Base-by-base conservation (phyloP, 2,113 vertebrate species). In the Heliornis fulica region DNA sequence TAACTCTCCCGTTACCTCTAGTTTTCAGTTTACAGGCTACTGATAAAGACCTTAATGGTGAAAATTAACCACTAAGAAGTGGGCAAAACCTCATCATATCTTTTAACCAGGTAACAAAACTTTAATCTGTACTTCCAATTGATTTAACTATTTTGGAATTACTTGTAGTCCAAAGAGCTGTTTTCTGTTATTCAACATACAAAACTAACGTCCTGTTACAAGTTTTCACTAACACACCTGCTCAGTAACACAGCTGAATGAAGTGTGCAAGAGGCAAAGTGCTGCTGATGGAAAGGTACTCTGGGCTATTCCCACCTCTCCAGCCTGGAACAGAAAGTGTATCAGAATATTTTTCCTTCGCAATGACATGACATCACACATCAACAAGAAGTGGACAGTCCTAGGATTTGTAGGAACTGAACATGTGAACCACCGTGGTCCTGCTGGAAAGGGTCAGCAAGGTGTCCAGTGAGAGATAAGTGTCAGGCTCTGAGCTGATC, bases 341-440 rank as follows among this genome's bases (percentile, higher is more conserved):
- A 83, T 78, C 46, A 54, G 34, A 50, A 29, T 10, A n/a, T 13
- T 60, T 38, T 50, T 28, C 20, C 13, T 64, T 23, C 59, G 18
- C 61, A 68, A 13, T 45, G 41, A 3, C 28, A 3, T 15, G 18
- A 46, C 28, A 43, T 19, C 5, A 63, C 19, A 34, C 11, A 53
- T 45, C 29, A 66, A 54, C 20, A 51, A 63, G 34, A 72, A 66
- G n/a, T 2, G 9, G 29, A 54, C 22, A 23, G 11, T 29, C 28
- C 10, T 61, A 7, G 14, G n/a, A 32, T 23, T 43, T 0, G 22
- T 15, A 61, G 13, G 51, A 61, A 64, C 0, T 2, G 1, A 34
- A 18, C 2, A 2, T 20, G 19, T 22, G 38, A 83, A 46, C 14
- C 72, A 25, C 46, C 5, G 0, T 10, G 29, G 29, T 38, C 21